A percentile compares a stretch with the other conserved stretches of the same genome.
These are phyloP conservation scores for Euthynnus affinis DNA, from an alignment of 2,797 vertebrate species.

Conservation along the genomic window DNA sequence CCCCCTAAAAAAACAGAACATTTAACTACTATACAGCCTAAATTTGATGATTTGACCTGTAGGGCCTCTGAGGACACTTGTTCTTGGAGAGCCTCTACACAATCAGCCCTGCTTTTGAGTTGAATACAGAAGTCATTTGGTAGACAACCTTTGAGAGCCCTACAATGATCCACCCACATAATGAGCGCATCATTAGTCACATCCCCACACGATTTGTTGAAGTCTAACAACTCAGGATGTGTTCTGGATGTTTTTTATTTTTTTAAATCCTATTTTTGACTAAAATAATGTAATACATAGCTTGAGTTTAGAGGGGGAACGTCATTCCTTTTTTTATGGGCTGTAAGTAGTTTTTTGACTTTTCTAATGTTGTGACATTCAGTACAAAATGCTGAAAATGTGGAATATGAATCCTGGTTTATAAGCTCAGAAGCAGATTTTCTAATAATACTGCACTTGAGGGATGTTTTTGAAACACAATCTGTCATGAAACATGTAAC, in stretches of 20 bases:
- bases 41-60: conserved; percentile 62
- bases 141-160: conserved; percentile 56
- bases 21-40: conserved; percentile 15
- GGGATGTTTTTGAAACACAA: conserved; percentile 38
- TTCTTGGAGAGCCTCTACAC: conserved; percentile 48
- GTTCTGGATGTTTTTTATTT: conserved; percentile 13
- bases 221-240: conserved; percentile 55
- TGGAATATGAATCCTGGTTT: conserved; percentile 35
- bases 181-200: conserved; percentile 74
- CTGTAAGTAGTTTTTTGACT: conserved; percentile 45
- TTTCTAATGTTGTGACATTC: conserved; percentile 40
- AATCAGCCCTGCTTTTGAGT: conserved; percentile 68
- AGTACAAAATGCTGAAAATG: conserved; percentile 32
- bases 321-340: conserved; percentile 42
- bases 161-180: conserved; percentile 61
- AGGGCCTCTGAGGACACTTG: conserved; percentile 54
- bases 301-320: conserved; percentile 33
- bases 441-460: conserved; percentile 44
- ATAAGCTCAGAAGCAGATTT: conserved; percentile 41
- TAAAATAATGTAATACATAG: conserved; percentile 51
- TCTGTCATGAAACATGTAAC: conserved; percentile 26
- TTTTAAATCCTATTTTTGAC: conserved; percentile 66
- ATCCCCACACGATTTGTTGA: conserved; percentile 52
- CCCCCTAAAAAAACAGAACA: conserved; percentile 20
- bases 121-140: conserved; percentile 65